Conservation (phyloP, 1,140 invertebrate genomes). For the Solen grandis region DNA sequence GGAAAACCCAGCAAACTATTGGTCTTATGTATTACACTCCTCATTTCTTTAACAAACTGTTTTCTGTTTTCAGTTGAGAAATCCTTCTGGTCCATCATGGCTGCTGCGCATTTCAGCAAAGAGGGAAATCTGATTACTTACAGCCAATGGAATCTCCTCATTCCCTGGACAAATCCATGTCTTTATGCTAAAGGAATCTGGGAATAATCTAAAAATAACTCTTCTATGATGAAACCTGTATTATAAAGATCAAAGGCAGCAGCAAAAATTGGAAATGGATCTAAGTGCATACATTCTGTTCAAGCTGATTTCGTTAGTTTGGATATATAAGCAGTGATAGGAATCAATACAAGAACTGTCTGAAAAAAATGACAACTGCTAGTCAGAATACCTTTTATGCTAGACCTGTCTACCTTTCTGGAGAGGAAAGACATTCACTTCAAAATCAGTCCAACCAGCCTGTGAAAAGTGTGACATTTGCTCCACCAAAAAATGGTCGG, state of each 20-base stretch:
- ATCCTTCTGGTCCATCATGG: no score
- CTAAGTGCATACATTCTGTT: not conserved
- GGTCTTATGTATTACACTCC: no score
- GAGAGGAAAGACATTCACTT: not conserved
- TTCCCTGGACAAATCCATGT: no score
- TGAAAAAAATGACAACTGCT: conserved; percentile 13
- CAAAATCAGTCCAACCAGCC: not conserved
- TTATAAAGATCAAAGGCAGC: not conserved
- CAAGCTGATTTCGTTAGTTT: not conserved
- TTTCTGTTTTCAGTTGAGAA: no score
- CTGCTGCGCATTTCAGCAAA: no score
- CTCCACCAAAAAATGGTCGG: not conserved
- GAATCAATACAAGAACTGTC: not conserved
- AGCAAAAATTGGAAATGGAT: not conserved
- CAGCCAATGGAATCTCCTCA: no score
- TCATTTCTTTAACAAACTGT: no score
- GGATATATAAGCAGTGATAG: not conserved
- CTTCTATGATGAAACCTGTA: not conserved
- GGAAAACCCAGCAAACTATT: no score
- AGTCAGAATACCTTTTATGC: conserved; percentile 42
- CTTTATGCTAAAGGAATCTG: no score
- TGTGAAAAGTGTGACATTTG: conserved; percentile 4
- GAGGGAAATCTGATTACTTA: no score
- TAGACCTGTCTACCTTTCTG: conserved; percentile 21
- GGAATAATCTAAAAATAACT: conserved; percentile 12